Base-by-base conservation (phyloP, 2,113 vertebrate species). In the Xyliphius kryptos region DNA sequence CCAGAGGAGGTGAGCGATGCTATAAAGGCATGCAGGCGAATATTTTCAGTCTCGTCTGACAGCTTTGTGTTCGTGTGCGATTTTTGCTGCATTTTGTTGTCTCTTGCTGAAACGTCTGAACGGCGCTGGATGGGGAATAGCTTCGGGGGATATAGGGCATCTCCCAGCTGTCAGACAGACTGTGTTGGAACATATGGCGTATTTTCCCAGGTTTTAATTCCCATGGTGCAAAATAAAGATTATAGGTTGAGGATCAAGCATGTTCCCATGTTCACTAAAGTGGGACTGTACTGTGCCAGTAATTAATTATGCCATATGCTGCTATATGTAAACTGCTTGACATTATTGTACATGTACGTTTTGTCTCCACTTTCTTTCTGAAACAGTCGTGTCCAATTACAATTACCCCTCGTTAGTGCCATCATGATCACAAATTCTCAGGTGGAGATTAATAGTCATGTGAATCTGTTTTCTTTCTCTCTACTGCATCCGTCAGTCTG, bases 11-110 rank as follows among this genome's bases (percentile, higher is more conserved):
- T 6, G 1, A 32, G 26, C 26, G 26, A 32, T 32, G 26, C 26
- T 32, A 1, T 13, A 11, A 26, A 46, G 51, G 13, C 17, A 17
- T 48, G 26, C 9, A 41, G 14, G 13, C n/a, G 43, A 40, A 10
- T 56, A 48, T 48, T 65, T 56, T 55, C 37, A 48, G 22, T n/a
- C 36, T n/a, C 6, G 38, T 12, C 5, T 11, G 51, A 44, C 22
- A 55, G 41, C 19, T 41, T 16, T 20, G 9, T 2, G 26, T 32
- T 32, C 2, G 26, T 32, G 26, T 32, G 26, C 26, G 26, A 32
- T 32, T 32, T 32, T 6, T 3, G 26, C 26, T 3, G 1, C 26
- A 6, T 32, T 32, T 9, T 22, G 53, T 26, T n/a, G 9, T 40
- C 16, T 38, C 17, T 19, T 9, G 10, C 43, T 21, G 7, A 17